A percentile compares a stretch with the other conserved stretches of the same genome.
Conservation (phyloP, 2,113 vertebrate species). For the Perca flavescens region DNA sequence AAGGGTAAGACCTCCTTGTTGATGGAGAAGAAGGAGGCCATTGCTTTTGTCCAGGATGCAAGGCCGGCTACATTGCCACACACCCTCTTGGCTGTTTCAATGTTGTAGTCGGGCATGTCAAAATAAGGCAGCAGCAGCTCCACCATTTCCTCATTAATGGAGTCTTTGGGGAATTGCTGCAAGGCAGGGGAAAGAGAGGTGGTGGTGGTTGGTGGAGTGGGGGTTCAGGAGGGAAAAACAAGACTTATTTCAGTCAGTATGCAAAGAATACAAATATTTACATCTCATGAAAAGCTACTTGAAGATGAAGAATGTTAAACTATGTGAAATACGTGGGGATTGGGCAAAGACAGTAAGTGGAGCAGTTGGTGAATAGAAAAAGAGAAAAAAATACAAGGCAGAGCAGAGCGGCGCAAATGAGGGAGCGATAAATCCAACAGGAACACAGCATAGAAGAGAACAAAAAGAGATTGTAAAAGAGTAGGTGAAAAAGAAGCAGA, state of each 20-base stretch:
- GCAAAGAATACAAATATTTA: not conserved
- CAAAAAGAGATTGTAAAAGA: not conserved
- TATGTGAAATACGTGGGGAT: not conserved
- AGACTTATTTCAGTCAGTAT: not conserved
- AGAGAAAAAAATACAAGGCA: not conserved
- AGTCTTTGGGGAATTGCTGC: conserved; percentile 97
- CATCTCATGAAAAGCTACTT: not conserved
- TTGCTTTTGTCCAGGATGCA: conserved; percentile 96
- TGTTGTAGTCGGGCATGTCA: conserved; percentile 95
- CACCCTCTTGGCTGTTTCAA: conserved; percentile 93
- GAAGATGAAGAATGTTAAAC: not conserved
- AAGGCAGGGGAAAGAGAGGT: conserved; percentile 10
- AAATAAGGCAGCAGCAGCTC: conserved; percentile 96
- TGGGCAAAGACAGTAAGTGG: not conserved
- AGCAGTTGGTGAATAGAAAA: conserved; percentile 1
- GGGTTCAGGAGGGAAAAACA: not conserved
- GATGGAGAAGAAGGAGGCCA: conserved; percentile 94
- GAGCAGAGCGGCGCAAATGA: not conserved
- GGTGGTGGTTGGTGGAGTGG: not conserved
- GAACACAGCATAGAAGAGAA: not conserved
- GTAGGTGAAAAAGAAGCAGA: not conserved
- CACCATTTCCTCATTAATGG: conserved; percentile 94
- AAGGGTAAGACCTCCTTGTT: conserved; percentile 97
- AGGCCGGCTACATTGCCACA: conserved; percentile 96
- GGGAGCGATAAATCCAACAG: not conserved